Evolutionary conservation across 2,797 vertebrate species (phyloP), one percentile per base, ranked within the genome.

Genomic region (Mus caroli): DNA sequence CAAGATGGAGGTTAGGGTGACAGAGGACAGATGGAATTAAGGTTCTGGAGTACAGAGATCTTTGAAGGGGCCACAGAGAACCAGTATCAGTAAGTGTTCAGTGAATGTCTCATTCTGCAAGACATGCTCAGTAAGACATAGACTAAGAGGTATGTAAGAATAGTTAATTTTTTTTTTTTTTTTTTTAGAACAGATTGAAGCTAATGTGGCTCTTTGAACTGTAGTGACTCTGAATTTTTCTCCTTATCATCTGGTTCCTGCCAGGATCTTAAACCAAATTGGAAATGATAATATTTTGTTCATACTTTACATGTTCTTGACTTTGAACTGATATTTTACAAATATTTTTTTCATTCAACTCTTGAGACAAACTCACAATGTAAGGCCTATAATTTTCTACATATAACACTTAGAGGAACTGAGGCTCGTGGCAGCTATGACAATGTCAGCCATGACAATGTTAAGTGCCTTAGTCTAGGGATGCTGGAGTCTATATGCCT

Each of bases 181-280:
- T n/a, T n/a, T 93, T 91, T 91, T 20, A 94, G 46, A 93, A 40
- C 8, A 88, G 31, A 94, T 88, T 77, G 93, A 86, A 91, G 52
- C 37, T 88, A 95, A 91, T 67, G 54, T 71, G 26, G 50, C 8
- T 88, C 43, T 94, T 14, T 95, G 67, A 94, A 86, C 14, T 84
- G 6, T 73, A 34, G 37, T 75, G n/a, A 88, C 58, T 92, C 62
- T 82, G 62, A 92, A 91, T 94, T 92, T 7, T 2, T 92, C 69
- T 92, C 40, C n/a, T 92, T 91, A 8, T 24, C 62, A 87, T 37
- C 13, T 64, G 28, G 24, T 69, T 85, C 58, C 28, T 80, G 52
- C 40, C 24, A 91, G 58, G 9, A 7, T 83, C 9, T 89, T 91
- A 82, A 40, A 64, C 20, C 58, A 2, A 96, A 94, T 26, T 79